Conservation (phyloP, 2,113 vertebrate genomes). For the Athene cunicularia region DNA sequence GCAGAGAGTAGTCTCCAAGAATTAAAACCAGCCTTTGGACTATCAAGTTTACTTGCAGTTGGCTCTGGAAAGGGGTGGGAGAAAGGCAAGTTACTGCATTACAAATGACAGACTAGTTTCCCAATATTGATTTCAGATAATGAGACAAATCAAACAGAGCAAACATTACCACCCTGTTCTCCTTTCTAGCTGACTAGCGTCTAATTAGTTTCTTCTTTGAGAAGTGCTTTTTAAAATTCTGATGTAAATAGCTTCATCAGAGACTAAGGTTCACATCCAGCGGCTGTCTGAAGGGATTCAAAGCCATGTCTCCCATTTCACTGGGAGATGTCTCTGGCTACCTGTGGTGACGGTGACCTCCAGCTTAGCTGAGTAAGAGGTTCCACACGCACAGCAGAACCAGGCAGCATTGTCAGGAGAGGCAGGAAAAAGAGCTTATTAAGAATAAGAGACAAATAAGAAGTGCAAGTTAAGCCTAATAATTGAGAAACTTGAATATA, state of each 20-base stretch:
- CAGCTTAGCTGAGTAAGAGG: not conserved
- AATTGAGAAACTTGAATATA: not conserved
- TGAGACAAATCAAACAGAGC: not conserved
- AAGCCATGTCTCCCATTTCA: not conserved
- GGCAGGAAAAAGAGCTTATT: not conserved
- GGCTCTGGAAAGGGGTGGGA: not conserved
- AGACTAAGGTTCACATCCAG: not conserved
- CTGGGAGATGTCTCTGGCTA: not conserved
- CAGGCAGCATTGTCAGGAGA: not conserved
- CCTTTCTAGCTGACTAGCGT: not conserved
- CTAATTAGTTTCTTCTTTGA: not conserved
- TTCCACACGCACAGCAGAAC: not conserved
- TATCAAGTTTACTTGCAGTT: not conserved
- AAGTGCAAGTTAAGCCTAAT: not conserved
- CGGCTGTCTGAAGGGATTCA: not conserved
- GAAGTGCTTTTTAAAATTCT: not conserved
- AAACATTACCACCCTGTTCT: not conserved
- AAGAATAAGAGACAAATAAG: not conserved
- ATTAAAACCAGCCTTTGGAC: not conserved
- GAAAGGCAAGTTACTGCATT: not conserved
- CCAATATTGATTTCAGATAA: not conserved
- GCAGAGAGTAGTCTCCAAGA: not conserved
- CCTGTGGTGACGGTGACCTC: rapidly evolving
- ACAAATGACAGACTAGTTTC: not conserved
- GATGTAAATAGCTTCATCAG: not conserved